phyloP scores from a whole-genome alignment of 2,888 invertebrate species.

The Keiferia lycopersicella region DNA sequence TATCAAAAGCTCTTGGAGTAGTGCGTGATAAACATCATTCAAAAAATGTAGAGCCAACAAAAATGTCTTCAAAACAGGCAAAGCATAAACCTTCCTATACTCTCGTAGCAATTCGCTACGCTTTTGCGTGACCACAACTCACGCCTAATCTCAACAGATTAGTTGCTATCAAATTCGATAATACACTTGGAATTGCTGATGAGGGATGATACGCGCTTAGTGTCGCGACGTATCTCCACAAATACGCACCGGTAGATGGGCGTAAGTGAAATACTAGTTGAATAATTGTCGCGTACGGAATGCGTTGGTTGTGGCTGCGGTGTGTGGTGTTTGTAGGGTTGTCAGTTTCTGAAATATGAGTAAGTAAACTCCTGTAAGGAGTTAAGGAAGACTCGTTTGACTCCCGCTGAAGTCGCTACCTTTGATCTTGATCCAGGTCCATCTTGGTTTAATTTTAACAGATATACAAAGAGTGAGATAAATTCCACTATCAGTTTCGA shows the following conservation, averaged over 20 bases:
- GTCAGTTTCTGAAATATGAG: not conserved
- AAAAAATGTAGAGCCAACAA: slow-evolving; percentile 3
- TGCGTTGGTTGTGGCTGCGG: slow-evolving; percentile 50
- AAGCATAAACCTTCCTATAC: not conserved
- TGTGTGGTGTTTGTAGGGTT: not conserved
- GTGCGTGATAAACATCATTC: no score
- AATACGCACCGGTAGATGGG: slow-evolving; percentile 21
- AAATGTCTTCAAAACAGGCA: not conserved
- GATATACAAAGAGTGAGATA: no score
- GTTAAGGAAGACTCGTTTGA: no score
- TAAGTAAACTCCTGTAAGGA: no score
- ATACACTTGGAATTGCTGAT: slow-evolving; percentile 15
- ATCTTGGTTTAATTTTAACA: no score
- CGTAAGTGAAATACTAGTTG: slow-evolving; percentile 37
- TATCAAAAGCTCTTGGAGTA: no score
- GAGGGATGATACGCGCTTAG: slow-evolving; percentile 22
- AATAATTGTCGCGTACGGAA: slow-evolving; percentile 62
- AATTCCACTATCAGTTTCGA: no score
- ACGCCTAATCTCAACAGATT: slow-evolving; percentile 17
- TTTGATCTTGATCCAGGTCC: no score
- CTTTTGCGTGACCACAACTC: not conserved
- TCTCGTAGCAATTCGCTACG: not conserved
- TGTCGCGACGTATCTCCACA: slow-evolving; percentile 17
- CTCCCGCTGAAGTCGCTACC: no score
- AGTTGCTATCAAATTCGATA: slow-evolving; percentile 17